A percentile compares a stretch with the other conserved stretches of the same genome.
phyloP scores from a whole-genome alignment of 2,888 invertebrate species.

The Schizotus pectinicornis region DNA sequence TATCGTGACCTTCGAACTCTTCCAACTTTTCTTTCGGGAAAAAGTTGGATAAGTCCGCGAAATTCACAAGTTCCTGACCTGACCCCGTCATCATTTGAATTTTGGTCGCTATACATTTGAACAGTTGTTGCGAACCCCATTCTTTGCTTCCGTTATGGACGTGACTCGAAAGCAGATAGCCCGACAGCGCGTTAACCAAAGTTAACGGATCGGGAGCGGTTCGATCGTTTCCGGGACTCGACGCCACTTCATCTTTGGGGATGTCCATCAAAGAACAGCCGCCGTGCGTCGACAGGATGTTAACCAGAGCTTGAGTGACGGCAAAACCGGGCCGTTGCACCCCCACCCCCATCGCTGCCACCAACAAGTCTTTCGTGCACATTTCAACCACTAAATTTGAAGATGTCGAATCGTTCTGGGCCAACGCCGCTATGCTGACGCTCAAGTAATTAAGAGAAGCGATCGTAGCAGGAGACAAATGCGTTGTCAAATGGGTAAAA shows the following conservation, averaged over 20 bases:
- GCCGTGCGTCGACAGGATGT: slow-evolving; percentile 61
- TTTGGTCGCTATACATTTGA: slow-evolving; percentile 59
- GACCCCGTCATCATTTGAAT: slow-evolving; percentile 52
- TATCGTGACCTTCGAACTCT: slow-evolving; percentile 64
- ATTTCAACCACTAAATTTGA: slow-evolving; percentile 64
- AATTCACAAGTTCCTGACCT: slow-evolving; percentile 56
- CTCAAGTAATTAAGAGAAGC: slow-evolving; percentile 54
- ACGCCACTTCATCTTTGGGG: slow-evolving; percentile 48
- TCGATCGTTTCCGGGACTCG: slow-evolving; percentile 32
- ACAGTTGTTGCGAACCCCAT: slow-evolving; percentile 68
- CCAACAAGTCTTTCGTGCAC: slow-evolving; percentile 62
- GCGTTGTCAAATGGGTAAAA: slow-evolving; percentile 46
- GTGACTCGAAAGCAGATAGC: slow-evolving; percentile 64
- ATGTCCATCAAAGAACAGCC: slow-evolving; percentile 55
- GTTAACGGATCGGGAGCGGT: slow-evolving; percentile 56
- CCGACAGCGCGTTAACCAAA: slow-evolving; percentile 66
- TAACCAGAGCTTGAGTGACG: slow-evolving; percentile 67
- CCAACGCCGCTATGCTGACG: slow-evolving; percentile 61
- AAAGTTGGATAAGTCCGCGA: slow-evolving; percentile 62
- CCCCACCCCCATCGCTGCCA: slow-evolving; percentile 56
- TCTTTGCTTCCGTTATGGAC: slow-evolving; percentile 62
- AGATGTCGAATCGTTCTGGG: slow-evolving; percentile 62
- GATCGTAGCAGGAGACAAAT: slow-evolving; percentile 49
- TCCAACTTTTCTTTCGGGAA: slow-evolving; percentile 47
- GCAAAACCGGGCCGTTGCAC: slow-evolving; percentile 57